These are phyloP conservation scores for Thereuonema tuberculata DNA, from an alignment of 1,140 invertebrate genomes.

Conservation along the genomic window DNA sequence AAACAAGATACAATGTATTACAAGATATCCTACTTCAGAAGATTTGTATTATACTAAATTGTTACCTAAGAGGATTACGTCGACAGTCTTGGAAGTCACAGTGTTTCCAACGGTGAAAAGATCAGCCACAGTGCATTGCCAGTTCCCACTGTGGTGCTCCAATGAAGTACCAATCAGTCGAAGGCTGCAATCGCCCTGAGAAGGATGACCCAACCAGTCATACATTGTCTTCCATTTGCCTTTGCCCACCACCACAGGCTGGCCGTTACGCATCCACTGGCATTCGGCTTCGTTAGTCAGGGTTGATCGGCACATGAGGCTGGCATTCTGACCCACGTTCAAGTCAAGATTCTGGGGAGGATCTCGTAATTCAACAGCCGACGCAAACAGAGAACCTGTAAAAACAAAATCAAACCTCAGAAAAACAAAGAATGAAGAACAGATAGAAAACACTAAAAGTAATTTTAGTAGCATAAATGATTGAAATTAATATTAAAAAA, in stretches of 20 bases:
- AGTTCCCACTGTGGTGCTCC: neutral
- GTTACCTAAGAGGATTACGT: slow-evolving; percentile 1
- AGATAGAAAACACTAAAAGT: no score
- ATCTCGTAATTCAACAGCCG: neutral
- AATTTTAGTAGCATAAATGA: no score
- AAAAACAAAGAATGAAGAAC: no score
- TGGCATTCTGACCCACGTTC: neutral
- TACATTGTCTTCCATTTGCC: slow-evolving; percentile 1
- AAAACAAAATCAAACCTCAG: neutral
- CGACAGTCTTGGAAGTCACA: neutral
- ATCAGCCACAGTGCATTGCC: slow-evolving; percentile 3
- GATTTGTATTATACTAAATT: no score
- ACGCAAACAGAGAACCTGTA: neutral
- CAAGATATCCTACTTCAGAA: no score
- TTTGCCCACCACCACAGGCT: slow-evolving; percentile 1
- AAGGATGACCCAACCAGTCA: neutral
- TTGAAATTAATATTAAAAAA: no score
- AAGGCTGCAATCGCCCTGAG: slow-evolving; percentile 1
- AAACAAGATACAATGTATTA: no score
- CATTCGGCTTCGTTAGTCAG: neutral
- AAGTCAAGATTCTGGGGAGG: neutral
- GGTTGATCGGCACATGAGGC: neutral
- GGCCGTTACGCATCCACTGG: slow-evolving; percentile 4
- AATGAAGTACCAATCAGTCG: neutral
- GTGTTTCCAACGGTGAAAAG: neutral